These are phyloP conservation scores for Cremastinae sp. DNA, from an alignment of 2,888 invertebrate genomes.

Conservation along the genomic window DNA sequence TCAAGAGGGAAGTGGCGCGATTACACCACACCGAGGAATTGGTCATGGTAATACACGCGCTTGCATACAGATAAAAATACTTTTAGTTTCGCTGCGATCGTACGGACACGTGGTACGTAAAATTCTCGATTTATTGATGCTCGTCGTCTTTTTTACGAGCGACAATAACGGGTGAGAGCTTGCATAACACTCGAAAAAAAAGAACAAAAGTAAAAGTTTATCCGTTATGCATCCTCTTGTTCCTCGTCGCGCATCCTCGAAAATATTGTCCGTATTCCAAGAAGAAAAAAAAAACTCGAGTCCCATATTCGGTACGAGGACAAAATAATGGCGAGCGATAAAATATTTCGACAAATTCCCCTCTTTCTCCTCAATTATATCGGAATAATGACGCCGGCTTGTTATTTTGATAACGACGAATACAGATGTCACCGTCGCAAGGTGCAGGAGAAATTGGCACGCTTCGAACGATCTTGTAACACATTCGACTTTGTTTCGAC, in stretches of 20 bases:
- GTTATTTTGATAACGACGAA: background rate
- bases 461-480: too few relatives aligned
- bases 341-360: background rate
- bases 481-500: too few relatives aligned
- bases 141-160: slow-evolving; percentile 47
- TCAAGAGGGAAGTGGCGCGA: slow-evolving; percentile 31
- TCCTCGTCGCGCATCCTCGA: slow-evolving; percentile 22
- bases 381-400: slow-evolving; percentile 4
- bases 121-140: slow-evolving; percentile 51
- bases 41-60: slow-evolving; percentile 45
- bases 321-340: slow-evolving; percentile 9
- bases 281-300: slow-evolving; percentile 36
- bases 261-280: slow-evolving; percentile 36
- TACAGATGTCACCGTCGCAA: slow-evolving; percentile 24
- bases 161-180: slow-evolving; percentile 37
- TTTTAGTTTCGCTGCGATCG: slow-evolving; percentile 19
- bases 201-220: slow-evolving; percentile 13
- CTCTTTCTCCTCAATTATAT: slow-evolving; percentile 1
- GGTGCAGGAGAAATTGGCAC: slow-evolving; percentile 14
- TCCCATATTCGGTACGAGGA: slow-evolving; percentile 45
- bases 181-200: slow-evolving; percentile 45
- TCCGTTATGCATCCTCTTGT: background rate
- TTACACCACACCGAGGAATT: slow-evolving; percentile 57
- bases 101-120: slow-evolving; percentile 46
- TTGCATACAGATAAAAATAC: slow-evolving; percentile 8